Percentiles rank a stretch among this genome's conserved stretches.
Conservation (phyloP, 2,113 vertebrate genomes). For the Raja brachyura region DNA sequence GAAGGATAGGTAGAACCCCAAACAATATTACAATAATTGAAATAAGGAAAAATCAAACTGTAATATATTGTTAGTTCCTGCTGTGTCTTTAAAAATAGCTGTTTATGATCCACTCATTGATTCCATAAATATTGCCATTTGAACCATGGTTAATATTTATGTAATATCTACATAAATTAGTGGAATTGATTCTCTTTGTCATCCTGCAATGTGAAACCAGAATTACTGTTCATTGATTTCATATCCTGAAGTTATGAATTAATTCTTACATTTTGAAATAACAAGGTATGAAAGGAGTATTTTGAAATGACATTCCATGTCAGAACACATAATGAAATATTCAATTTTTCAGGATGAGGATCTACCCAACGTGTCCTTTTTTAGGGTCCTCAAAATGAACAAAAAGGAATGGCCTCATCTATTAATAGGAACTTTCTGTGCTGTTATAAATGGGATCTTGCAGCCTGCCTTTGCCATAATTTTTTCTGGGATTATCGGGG, state of each 20-base stretch:
- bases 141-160: background rate
- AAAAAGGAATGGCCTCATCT: conserved; percentile 80
- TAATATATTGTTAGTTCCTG: no score
- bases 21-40: no score
- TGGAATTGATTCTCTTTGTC: background rate
- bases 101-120: background rate
- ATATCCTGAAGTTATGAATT: background rate
- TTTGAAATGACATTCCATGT: background rate
- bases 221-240: background rate
- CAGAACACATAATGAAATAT: background rate
- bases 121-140: background rate
- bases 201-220: background rate
- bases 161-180: background rate
- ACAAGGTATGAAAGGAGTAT: background rate
- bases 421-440: conserved; percentile 66
- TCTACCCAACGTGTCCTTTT: conserved; percentile 66
- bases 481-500: conserved; percentile 84
- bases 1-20: no score
- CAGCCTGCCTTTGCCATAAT: conserved; percentile 79
- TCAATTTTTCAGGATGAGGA: conserved; percentile 60
- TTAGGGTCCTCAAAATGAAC: conserved; percentile 74
- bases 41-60: no score
- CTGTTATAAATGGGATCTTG: conserved; percentile 71
- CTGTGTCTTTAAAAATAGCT: background rate
- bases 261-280: background rate